A percentile compares a stretch with the other conserved stretches of the same genome.
phyloP scores from a whole-genome alignment of 2,888 invertebrate genomes.

The Polietes domitor region DNA sequence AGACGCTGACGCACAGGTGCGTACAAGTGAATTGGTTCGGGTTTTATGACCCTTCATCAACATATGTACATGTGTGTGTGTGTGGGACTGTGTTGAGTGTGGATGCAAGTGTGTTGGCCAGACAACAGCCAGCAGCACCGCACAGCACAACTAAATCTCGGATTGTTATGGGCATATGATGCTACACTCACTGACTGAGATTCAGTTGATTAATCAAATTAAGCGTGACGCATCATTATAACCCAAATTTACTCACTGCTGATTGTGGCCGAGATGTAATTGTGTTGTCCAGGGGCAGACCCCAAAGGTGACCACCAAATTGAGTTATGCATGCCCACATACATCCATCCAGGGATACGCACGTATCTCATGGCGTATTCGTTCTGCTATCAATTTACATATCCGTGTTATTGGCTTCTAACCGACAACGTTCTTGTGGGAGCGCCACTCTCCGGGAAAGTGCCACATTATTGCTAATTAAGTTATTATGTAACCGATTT shows the following conservation, averaged over 20 bases:
- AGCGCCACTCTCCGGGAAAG: neutral
- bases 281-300: neutral
- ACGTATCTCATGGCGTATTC: conserved; percentile 12
- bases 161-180: conserved; percentile 23
- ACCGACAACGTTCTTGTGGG: neutral
- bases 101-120: no score
- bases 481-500: neutral
- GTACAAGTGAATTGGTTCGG: conserved; percentile 14
- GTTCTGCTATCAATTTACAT: conserved; percentile 13
- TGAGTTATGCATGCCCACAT: neutral
- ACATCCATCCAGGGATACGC: neutral
- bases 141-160: neutral
- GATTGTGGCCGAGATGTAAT: conserved; percentile 12
- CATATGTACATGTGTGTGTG: no score
- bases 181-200: conserved; percentile 14
- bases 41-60: neutral
- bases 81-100: no score
- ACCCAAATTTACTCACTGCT: conserved; percentile 12
- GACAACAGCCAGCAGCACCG: no score
- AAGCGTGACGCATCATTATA: conserved; percentile 32
- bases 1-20: conserved; percentile 33
- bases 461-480: conserved; percentile 11
- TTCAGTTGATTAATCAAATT: conserved; percentile 24
- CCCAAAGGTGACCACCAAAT: neutral
- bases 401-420: neutral